phyloP scores from a whole-genome alignment of 2,888 invertebrate species.

The Antheraea assamensis region DNA sequence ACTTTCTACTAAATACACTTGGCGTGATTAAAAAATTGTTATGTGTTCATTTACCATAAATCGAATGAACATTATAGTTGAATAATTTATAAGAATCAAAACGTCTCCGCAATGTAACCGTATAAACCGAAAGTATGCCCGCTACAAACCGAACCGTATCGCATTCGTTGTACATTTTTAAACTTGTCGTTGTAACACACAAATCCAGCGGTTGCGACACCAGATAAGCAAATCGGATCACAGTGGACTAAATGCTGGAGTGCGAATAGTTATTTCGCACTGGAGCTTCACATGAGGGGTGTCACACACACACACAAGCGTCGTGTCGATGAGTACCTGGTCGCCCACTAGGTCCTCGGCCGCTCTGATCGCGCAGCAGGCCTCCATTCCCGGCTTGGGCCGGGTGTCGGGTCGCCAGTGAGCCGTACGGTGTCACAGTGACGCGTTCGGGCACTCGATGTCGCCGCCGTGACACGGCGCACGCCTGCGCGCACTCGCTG shows the following conservation, averaged over 20 bases:
- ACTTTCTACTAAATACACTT: background rate
- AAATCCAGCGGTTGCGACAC: constrained; percentile 29
- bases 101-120: background rate
- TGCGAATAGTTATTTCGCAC: constrained; percentile 18
- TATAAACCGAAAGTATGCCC: constrained; percentile 9
- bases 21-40: background rate
- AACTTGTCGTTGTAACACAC: constrained; percentile 27
- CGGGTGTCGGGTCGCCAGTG: constrained; percentile 48
- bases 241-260: constrained; percentile 28
- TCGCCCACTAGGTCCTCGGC: constrained; percentile 79
- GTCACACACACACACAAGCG: constrained; percentile 24
- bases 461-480: constrained; percentile 46
- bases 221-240: constrained; percentile 38
- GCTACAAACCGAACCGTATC: constrained; percentile 50
- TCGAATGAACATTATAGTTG: background rate
- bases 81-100: background rate
- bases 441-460: constrained; percentile 39
- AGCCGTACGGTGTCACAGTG: constrained; percentile 44
- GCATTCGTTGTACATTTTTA: constrained; percentile 27
- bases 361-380: constrained; percentile 74
- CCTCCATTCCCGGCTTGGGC: constrained; percentile 76
- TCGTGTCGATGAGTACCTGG: constrained; percentile 62
- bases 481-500: constrained; percentile 61
- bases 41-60: background rate
- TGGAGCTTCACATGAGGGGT: constrained; percentile 21